phyloP scores from a whole-genome alignment of 2,888 invertebrate genomes.

The Volucella inanis region DNA sequence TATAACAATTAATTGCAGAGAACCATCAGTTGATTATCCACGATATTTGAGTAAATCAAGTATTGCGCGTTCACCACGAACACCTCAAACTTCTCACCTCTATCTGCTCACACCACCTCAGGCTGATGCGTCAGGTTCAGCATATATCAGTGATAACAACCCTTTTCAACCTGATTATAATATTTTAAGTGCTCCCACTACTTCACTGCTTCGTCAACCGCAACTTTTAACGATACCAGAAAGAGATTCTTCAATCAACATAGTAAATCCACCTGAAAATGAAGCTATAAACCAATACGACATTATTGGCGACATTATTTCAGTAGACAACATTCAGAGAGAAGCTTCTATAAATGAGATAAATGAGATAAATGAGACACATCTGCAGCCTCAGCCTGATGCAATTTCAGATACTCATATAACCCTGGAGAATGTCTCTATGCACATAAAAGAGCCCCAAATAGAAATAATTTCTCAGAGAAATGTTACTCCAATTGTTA shows the following conservation, averaged over 20 bases:
- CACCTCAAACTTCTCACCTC: conserved; percentile 32
- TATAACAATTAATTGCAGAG: conserved; percentile 16
- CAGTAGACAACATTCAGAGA: conserved; percentile 5
- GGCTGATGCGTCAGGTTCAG: conserved; percentile 29
- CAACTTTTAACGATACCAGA: conserved; percentile 55
- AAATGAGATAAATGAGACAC: neutral
- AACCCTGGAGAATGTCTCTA: neutral
- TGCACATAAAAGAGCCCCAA: neutral
- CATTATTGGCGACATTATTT: neutral
- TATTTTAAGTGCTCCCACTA: conserved; percentile 13
- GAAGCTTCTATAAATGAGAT: conserved; percentile 24
- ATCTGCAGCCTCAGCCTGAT: neutral
- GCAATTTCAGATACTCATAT: neutral
- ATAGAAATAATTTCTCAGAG: neutral
- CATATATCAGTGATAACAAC: neutral
- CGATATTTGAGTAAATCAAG: neutral
- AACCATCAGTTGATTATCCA: conserved; percentile 42
- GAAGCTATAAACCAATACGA: neutral
- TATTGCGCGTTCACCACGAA: conserved; percentile 18
- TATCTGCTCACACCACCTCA: conserved; percentile 40
- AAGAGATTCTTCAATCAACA: conserved; percentile 19
- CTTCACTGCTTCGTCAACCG: conserved; percentile 36
- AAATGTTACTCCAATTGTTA: neutral
- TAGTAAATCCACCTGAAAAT: conserved; percentile 1
- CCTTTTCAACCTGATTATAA: neutral